Conservation (phyloP, 2,113 vertebrate genomes). For the Pogonocichla stellata region DNA sequence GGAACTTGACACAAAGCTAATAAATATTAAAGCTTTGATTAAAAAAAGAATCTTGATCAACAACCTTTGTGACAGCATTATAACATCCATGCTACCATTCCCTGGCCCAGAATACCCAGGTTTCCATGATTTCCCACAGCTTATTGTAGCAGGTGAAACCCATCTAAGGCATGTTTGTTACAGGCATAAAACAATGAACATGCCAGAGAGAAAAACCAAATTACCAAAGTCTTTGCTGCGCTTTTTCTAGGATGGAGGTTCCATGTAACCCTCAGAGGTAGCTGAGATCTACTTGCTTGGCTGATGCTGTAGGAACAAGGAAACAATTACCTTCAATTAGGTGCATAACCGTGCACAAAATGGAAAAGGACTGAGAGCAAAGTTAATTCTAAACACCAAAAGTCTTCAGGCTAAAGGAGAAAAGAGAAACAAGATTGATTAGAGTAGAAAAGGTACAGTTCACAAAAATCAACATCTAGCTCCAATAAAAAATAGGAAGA, state of each 20-base stretch:
- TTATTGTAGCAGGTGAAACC: background rate
- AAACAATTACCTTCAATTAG: conserved; percentile 16
- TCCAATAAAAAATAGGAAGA: background rate
- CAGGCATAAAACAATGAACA: background rate
- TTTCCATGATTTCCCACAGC: background rate
- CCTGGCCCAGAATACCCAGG: background rate
- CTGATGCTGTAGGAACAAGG: background rate
- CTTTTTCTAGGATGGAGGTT: background rate
- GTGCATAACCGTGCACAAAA: background rate
- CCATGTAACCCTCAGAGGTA: background rate
- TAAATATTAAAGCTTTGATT: background rate
- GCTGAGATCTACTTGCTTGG: background rate
- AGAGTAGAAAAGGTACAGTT: background rate
- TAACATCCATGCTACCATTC: background rate
- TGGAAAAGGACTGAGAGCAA: background rate
- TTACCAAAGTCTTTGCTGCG: background rate
- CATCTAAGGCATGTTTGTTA: background rate
- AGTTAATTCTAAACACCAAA: background rate
- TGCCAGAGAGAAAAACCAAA: background rate
- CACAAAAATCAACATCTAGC: background rate
- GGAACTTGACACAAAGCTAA: background rate
- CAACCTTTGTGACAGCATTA: background rate
- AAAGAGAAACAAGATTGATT: background rate
- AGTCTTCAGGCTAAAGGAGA: background rate
- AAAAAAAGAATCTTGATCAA: background rate